phyloP scores from a whole-genome alignment of 2,113 vertebrate species.

The Epinephelus fuscoguttatus region DNA sequence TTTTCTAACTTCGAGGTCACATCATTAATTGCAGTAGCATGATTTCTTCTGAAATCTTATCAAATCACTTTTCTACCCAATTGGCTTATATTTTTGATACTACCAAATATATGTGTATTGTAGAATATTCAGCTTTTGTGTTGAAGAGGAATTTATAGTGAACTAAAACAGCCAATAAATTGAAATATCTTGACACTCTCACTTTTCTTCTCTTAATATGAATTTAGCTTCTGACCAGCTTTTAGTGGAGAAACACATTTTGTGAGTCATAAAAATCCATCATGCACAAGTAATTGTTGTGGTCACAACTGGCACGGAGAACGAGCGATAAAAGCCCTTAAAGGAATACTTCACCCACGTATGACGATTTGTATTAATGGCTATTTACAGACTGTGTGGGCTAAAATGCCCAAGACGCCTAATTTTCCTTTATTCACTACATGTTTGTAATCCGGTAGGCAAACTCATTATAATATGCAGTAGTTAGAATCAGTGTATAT shows the following conservation, averaged over 20 bases:
- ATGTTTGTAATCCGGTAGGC: no score
- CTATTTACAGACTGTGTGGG: no score
- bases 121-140: background rate
- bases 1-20: background rate
- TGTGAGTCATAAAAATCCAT: conserved; percentile 4
- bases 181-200: background rate
- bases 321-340: background rate
- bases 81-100: background rate
- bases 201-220: background rate
- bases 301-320: background rate
- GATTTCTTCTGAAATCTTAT: background rate
- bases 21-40: background rate
- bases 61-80: background rate
- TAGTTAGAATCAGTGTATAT: no score
- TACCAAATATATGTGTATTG: background rate
- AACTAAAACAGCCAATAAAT: background rate
- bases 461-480: no score
- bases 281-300: background rate
- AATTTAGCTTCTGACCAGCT: background rate
- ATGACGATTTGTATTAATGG: no score
- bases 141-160: background rate
- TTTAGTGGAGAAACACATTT: background rate
- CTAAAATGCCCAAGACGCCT: no score
- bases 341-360: no score
- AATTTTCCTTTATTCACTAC: no score